Base-by-base conservation (phyloP, 1,140 invertebrate genomes). In the Meloidogyne hapla region DNA sequence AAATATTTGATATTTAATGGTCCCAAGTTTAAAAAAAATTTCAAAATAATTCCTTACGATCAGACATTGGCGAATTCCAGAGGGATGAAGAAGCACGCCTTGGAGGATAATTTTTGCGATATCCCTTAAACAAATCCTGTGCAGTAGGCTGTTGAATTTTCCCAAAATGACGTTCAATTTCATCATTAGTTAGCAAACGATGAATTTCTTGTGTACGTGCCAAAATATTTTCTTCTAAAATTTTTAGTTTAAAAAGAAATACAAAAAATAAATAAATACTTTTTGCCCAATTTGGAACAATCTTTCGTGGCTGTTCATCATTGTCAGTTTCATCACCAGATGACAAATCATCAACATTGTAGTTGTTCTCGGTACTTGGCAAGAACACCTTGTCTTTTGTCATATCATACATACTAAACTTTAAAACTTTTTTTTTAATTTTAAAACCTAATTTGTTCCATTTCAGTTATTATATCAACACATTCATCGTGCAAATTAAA, bases 301-400 rank as follows among this genome's bases (percentile, higher is more conserved):
- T n/a, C 25, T 90, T 90, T 71, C 85, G 86, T 33, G 90, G 90
- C 18, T 84, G 83, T 9, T 85, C 83, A 26, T 90, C 90, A 77
- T 90, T 89, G 82, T 90, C 90, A 8, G 90, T 90, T 18, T 89
- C 89, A 72, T 90, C 90, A 73, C 88, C 88, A 9, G 88, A 88
- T 21, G 79, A 78, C 1, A 90, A 84, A 76, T 90, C 89, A 61
- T 84, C 81, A 23, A 90, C 89, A 76, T 88, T 88, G 79, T 90
- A 90, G 23, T 89, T 77, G n/a, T 82, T 64, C 38, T 84, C 79
- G 21, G 83, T 82, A 25, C 48, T 56, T 12, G 81, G 80, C 18
- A 81, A 15, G 42, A 45, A 77, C 12, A 82, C 67, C 63, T 82
- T 82, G 1, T 82, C 82, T 3, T 48, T 81, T 12, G 79, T 81